Evolutionary conservation across 1,140 invertebrate species (phyloP).

Genomic region (Anoplolepis gracilipes): DNA sequence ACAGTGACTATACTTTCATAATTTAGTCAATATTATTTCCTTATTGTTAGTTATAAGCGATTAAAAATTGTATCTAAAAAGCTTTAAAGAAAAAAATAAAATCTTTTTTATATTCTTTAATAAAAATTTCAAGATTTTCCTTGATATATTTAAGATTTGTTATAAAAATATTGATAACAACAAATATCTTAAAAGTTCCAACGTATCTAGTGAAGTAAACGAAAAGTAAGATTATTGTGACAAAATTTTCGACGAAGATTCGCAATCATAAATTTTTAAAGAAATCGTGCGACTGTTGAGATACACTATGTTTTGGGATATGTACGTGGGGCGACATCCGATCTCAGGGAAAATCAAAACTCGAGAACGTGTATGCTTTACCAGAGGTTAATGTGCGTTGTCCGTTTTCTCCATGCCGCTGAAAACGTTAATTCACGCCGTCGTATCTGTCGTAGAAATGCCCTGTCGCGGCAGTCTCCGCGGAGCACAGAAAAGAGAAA

Average conservation of each 20-base stretch:
- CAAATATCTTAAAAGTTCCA: background rate
- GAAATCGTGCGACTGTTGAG: background rate
- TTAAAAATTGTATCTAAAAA: background rate
- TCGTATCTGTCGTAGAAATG: slow-evolving; percentile 24
- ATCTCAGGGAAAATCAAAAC: slow-evolving; percentile 55
- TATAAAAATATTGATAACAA: too few species aligned
- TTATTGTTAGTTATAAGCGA: background rate
- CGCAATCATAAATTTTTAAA: background rate
- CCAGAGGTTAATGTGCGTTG: slow-evolving; percentile 33
- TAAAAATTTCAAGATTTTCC: background rate
- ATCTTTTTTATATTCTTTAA: background rate
- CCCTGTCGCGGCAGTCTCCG: background rate
- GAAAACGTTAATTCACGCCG: slow-evolving; percentile 43
- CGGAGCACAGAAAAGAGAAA: slow-evolving; percentile 41
- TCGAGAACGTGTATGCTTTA: slow-evolving; percentile 8
- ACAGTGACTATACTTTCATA: background rate
- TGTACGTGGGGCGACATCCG: slow-evolving; percentile 29
- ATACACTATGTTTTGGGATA: background rate
- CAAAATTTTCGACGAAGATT: background rate
- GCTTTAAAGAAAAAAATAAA: background rate
- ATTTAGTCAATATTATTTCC: background rate
- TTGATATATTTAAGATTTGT: too few species aligned
- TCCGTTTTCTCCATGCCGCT: slow-evolving; percentile 17
- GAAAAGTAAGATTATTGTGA: background rate
- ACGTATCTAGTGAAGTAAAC: background rate